Evolutionary conservation across 2,797 vertebrate species (phyloP), one percentile per base, ranked within the genome.

Genomic region (Babyrousa celebensis): DNA sequence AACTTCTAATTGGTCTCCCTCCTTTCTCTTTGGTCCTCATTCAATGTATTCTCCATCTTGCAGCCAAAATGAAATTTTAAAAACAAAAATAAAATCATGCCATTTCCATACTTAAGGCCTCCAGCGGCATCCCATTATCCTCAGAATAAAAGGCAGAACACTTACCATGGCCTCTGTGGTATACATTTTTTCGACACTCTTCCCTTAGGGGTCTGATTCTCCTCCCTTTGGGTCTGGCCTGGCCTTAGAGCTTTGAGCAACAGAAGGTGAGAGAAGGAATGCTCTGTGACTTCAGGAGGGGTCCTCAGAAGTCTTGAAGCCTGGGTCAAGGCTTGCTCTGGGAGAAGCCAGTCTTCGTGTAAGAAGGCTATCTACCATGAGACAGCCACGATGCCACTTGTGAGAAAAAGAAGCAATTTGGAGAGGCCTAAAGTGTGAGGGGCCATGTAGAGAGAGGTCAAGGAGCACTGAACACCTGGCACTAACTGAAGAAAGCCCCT

Each of bases 401-500:
- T 43, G 36, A 89, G 72, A 72, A 65, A 65, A 63, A 15, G 0
- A 32, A 25, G 17, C 1, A 18, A 20, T 20, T 1, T 17, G 6
- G 18, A 52, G 36, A 93, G n/a, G 18, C 5, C 43, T 62, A 9
- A 16, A 25, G 15, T 36, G 20, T 36, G 62, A 75, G 54, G n/a
- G 17, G 56, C 18, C n/a, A 20, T 5, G 12, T 36, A 48, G 32
- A 89, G 89, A 40, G 29, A 72, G 54, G 43, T 21, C 29, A 43
- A 8, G 3, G 7, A 36, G 52, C 0, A 1, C 2, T 0, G 5
- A 60, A 58, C 4, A 25, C 40, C 5, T 63, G 72, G 9, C 12
- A 4, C 0, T 5, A 18, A 25, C 6, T 68, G 68, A 83, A 72
- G 32, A 88, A 58, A 12, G 29, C 36, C 36, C 25, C 7, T 74